Evolutionary conservation across 2,113 vertebrate genomes (phyloP).

Genomic region (Macaca mulatta): DNA sequence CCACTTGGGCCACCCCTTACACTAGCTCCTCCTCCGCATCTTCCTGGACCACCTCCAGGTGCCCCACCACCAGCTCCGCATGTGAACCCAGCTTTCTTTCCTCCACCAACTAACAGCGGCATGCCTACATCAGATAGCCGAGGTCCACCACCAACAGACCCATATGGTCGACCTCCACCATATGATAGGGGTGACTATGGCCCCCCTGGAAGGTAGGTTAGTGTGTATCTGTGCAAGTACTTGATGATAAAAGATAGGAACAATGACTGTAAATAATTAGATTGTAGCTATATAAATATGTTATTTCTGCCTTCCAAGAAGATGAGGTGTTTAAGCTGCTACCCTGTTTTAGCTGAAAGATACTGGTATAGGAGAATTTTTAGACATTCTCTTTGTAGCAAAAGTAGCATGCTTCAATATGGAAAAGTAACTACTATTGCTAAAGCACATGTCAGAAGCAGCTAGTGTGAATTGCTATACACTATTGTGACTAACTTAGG

Average conservation of each 20-base stretch:
- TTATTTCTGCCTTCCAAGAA: slow-evolving; percentile 29
- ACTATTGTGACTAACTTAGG: slow-evolving; percentile 4
- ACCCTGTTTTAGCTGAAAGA: slow-evolving; percentile 37
- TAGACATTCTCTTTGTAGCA: neutral
- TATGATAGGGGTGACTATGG: slow-evolving; percentile 98
- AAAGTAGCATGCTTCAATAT: neutral
- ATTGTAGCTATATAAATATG: neutral
- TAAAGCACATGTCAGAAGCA: slow-evolving; percentile 16
- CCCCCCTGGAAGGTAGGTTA: slow-evolving; percentile 94
- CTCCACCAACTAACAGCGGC: slow-evolving; percentile 95
- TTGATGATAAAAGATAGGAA: slow-evolving; percentile 22
- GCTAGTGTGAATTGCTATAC: neutral
- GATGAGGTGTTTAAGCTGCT: slow-evolving; percentile 5
- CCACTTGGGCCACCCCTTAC: slow-evolving; percentile 96
- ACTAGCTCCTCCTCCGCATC: slow-evolving; percentile 96
- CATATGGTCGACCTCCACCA: slow-evolving; percentile 95
- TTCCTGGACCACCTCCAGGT: slow-evolving; percentile 96
- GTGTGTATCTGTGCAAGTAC: neutral
- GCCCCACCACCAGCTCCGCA: slow-evolving; percentile 97
- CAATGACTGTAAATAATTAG: neutral
- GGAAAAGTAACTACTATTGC: neutral
- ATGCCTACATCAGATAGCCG: slow-evolving; percentile 95
- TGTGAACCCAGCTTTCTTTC: slow-evolving; percentile 99
- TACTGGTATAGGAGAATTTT: neutral
- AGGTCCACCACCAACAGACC: slow-evolving; percentile 95